Evolutionary conservation across 2,888 invertebrate species (phyloP).

Genomic region (Byasa hedistus): DNA sequence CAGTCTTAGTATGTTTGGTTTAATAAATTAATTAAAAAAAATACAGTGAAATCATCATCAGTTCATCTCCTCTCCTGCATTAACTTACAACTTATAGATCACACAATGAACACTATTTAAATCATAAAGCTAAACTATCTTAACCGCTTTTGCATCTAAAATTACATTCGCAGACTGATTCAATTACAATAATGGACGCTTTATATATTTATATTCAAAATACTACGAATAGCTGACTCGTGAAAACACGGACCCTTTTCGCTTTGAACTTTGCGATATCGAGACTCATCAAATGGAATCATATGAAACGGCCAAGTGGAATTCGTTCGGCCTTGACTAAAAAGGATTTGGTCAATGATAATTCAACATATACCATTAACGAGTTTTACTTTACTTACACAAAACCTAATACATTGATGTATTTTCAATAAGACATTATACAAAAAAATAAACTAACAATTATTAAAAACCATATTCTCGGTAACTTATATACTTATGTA

Average conservation of each 20-base stretch:
- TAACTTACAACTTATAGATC: background rate
- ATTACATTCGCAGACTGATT: slow-evolving; percentile 3
- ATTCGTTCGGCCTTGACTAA: slow-evolving; percentile 14
- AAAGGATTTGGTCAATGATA: slow-evolving; percentile 20
- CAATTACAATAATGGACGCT: slow-evolving; percentile 22
- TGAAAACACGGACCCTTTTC: slow-evolving; percentile 26
- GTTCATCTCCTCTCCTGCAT: too few species aligned
- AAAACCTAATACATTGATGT: background rate
- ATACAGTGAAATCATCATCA: too few species aligned
- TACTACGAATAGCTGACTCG: slow-evolving; percentile 23
- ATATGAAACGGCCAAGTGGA: slow-evolving; percentile 25
- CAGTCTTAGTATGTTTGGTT: too few species aligned
- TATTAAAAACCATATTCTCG: too few species aligned
- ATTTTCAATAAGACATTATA: too few species aligned
- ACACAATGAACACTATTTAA: background rate
- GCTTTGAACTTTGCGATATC: slow-evolving; percentile 26
- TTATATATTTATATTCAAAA: slow-evolving; percentile 18
- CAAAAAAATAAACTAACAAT: too few species aligned
- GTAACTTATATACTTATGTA: too few species aligned
- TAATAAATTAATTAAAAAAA: too few species aligned
- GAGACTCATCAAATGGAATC: slow-evolving; percentile 26
- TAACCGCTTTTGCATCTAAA: background rate
- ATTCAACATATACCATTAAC: background rate
- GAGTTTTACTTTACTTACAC: background rate
- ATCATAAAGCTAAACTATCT: background rate